Evolutionary conservation across 2,113 vertebrate species (phyloP).

Genomic region (Oreotrochilus melanogaster): DNA sequence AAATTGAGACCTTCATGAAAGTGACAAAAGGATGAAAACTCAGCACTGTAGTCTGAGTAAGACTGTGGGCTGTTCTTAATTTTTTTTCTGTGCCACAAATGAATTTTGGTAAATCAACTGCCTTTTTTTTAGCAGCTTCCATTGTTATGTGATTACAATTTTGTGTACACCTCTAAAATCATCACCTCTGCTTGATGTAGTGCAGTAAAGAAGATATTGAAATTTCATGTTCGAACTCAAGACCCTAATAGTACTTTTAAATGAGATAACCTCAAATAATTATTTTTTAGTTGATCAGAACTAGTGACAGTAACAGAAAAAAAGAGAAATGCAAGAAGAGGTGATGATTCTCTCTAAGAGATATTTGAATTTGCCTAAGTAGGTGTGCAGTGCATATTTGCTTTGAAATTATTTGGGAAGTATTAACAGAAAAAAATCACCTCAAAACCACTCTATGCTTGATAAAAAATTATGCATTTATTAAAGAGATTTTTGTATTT

Average conservation of each 20-base stretch:
- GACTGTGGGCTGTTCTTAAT: neutral
- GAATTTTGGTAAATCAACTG: neutral
- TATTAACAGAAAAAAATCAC: neutral
- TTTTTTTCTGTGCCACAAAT: neutral
- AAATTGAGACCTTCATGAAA: constrained; percentile 36
- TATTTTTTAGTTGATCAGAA: neutral
- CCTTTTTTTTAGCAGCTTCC: neutral
- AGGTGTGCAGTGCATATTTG: neutral
- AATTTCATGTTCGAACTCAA: neutral
- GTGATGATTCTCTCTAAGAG: neutral
- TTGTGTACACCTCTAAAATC: neutral
- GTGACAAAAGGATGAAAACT: neutral
- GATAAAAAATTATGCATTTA: neutral
- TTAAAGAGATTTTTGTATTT: constrained; percentile 6
- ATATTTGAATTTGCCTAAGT: neutral
- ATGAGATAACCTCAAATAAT: neutral
- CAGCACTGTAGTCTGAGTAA: neutral
- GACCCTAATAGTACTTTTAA: neutral
- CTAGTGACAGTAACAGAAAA: neutral
- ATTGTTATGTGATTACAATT: neutral
- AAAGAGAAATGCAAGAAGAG: neutral
- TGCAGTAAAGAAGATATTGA: neutral
- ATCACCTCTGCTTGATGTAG: neutral
- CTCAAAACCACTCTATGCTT: neutral
- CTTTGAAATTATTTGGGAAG: neutral